Percentiles rank a stretch among this genome's conserved stretches.
Evolutionary conservation across 1,140 invertebrate genomes (phyloP).

Genomic region (Drosophila obscura): DNA sequence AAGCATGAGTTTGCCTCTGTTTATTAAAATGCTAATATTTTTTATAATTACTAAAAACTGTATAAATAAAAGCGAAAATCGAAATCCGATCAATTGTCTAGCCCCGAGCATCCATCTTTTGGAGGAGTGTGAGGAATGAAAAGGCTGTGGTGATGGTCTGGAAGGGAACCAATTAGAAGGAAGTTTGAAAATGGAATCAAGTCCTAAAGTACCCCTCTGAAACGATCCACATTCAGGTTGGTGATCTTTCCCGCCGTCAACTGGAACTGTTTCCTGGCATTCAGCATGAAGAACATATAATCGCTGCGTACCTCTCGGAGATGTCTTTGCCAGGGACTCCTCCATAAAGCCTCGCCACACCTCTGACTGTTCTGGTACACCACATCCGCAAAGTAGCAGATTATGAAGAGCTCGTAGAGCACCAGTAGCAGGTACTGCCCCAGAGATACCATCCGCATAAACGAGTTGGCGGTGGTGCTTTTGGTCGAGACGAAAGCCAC

Average conservation of each 20-base stretch:
- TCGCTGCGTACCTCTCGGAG: conserved; percentile 59
- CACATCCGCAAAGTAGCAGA: conserved; percentile 75
- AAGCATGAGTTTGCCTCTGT: conserved; percentile 29
- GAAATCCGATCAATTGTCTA: conserved; percentile 29
- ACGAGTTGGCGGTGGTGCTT: conserved; percentile 66
- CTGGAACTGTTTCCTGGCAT: conserved; percentile 55
- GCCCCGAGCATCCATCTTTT: conserved; percentile 67
- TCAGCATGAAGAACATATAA: conserved; percentile 68
- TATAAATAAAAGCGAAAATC: conserved; percentile 30
- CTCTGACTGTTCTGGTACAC: conserved; percentile 74
- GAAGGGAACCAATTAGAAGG: background rate
- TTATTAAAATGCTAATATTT: conserved; percentile 47
- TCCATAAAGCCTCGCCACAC: conserved; percentile 69
- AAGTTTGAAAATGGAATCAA: background rate
- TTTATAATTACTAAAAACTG: conserved; percentile 41
- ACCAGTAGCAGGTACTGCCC: conserved; percentile 70
- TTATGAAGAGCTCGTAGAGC: conserved; percentile 71
- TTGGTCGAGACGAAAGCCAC: conserved; percentile 74
- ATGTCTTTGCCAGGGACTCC: conserved; percentile 76
- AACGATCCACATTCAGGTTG: conserved; percentile 70
- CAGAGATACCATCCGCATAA: conserved; percentile 69
- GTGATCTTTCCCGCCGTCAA: conserved; percentile 76
- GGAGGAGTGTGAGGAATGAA: conserved; percentile 74
- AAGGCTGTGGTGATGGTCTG: conserved; percentile 80
- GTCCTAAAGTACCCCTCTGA: conserved; percentile 44